A percentile compares a stretch with the other conserved stretches of the same genome.
These are phyloP conservation scores for Tychaedon coryphoeus DNA, from an alignment of 2,113 vertebrate species.

Conservation along the genomic window DNA sequence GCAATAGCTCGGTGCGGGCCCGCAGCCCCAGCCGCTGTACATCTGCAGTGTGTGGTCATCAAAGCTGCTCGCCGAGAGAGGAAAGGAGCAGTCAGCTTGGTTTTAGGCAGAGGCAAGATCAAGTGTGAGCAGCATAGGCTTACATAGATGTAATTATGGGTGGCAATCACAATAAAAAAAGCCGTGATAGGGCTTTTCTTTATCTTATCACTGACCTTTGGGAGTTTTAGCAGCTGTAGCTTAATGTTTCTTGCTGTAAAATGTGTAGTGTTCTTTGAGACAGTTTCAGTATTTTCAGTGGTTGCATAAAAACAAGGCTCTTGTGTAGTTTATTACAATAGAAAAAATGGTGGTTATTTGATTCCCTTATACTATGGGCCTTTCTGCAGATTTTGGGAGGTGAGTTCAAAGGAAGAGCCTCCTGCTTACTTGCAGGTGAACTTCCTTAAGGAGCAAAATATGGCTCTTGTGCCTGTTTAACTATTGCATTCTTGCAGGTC, in stretches of 20 bases:
- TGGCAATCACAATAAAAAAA: neutral
- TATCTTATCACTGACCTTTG: neutral
- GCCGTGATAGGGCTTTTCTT: neutral
- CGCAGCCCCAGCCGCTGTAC: accelerated
- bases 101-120: neutral
- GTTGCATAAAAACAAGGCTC: neutral
- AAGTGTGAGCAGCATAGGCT: neutral
- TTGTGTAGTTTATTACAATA: neutral
- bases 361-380: neutral
- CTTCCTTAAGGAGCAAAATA: neutral
- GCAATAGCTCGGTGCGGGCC: accelerated
- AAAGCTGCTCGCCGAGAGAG: neutral
- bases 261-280: neutral
- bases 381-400: neutral
- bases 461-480: neutral
- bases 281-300: neutral
- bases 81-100: accelerated
- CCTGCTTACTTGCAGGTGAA: neutral
- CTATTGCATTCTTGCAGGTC: neutral
- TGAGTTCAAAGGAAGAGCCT: neutral
- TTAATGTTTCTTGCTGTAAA: neutral
- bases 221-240: neutral
- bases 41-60: neutral
- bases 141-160: accelerated
- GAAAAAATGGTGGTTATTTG: neutral